A percentile compares a stretch with the other conserved stretches of the same genome.
Evolutionary conservation across 1,140 invertebrate genomes (phyloP).

Genomic region (Drosophila sp.): DNA sequence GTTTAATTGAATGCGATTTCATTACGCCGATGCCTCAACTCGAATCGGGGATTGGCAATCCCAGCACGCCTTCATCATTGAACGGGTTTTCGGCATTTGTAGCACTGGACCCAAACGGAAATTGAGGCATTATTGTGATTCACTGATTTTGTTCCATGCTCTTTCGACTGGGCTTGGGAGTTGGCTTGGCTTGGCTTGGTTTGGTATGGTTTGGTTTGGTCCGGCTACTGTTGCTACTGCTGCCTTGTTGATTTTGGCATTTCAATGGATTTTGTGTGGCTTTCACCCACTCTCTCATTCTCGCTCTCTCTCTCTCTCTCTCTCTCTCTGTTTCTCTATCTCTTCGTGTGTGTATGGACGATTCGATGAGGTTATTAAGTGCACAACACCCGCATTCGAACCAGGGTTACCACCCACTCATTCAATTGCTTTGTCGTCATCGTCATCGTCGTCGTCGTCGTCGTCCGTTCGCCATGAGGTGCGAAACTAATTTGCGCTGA

Average conservation of each 20-base stretch:
- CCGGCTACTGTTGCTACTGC: not conserved
- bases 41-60: constrained; percentile 27
- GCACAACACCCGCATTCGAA: constrained; percentile 45
- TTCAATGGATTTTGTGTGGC: constrained; percentile 67
- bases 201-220: not conserved
- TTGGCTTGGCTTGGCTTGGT: constrained; percentile 6
- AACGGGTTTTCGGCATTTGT: constrained; percentile 47
- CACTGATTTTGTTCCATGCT: constrained; percentile 62
- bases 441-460: constrained; percentile 33
- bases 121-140: constrained; percentile 81
- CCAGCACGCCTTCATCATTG: constrained; percentile 38
- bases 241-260: constrained; percentile 79
- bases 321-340: not conserved
- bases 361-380: constrained; percentile 80
- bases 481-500: constrained; percentile 80
- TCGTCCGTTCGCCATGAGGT: constrained; percentile 58
- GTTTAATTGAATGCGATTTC: constrained; percentile 80
- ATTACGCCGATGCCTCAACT: constrained; percentile 48
- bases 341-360: constrained; percentile 58
- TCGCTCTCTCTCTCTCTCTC: not conserved
- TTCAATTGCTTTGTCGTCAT: constrained; percentile 68
- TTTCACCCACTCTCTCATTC: not conserved
- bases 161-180: constrained; percentile 13
- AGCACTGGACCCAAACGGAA: constrained; percentile 59
- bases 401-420: constrained; percentile 21